Evolutionary conservation across 2,113 vertebrate species (phyloP), one percentile per base, ranked within the genome.

Genomic region (Pycnonotus jocosus): DNA sequence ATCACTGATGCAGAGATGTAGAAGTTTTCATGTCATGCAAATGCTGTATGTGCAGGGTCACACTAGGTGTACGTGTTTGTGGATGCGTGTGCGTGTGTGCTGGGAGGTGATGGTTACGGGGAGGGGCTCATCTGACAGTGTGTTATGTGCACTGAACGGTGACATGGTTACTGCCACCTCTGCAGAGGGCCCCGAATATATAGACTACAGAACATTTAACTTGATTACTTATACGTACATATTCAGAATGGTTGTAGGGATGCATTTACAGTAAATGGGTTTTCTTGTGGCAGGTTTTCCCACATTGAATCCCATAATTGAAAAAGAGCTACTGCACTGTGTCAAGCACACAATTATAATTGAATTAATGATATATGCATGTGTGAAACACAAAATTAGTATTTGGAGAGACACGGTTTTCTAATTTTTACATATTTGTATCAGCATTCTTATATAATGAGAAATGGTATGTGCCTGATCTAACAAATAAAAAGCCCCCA

Each of bases 351-450:
- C 97, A 98, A 93, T 98, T 98, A 96, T 98, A 98, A 99, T 98
- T 98, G 98, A 98, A 98, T 98, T 99, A 99, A 99, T 98, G 98
- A 98, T 98, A 98, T 95, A 97, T 97, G 97, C 84, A 73, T 97
- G 96, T 97, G 92, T 94, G 97, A 97, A 95, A 97, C 31, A 86
- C 97, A 97, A 97, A 98, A 98, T 97, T 98, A 98, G 96, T 97
- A 97, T 98, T 98, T 98, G 98, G 97, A 98, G 96, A 97, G 97
- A 95, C 82, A 91, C 85, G 96, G 97, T 97, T 98, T 98, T 97
- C 97, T 98, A 97, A 96, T 97, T 98, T 98, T 98, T 98, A 96
- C 93, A 79, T 97, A 98, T 98, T 97, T 97, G 91, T 95, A 96
- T 96, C 95, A 90, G 86, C 81, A 81, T 86, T 97, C 92, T 93